Percentiles rank a stretch among this genome's conserved stretches.
Evolutionary conservation across 2,113 vertebrate species (phyloP).

Genomic region (Oreocharis arfaki): DNA sequence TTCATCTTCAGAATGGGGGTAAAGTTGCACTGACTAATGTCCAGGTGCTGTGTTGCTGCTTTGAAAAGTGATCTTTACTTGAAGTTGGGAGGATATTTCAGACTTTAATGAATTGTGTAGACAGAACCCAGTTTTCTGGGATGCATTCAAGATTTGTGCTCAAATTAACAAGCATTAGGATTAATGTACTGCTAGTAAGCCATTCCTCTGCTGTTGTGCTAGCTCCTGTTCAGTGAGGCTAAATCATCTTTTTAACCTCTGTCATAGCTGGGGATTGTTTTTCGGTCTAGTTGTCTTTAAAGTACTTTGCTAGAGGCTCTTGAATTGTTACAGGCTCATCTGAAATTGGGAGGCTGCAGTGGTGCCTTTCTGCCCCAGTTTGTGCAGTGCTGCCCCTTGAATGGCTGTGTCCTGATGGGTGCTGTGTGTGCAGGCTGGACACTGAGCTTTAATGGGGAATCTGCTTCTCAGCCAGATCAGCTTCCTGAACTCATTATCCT

Average conservation of each 20-base stretch:
- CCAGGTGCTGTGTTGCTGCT: not conserved
- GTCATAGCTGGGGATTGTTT: not conserved
- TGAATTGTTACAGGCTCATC: not conserved
- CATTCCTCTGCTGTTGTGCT: not conserved
- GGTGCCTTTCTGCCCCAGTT: not conserved
- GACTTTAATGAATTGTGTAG: not conserved
- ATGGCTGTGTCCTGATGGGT: not conserved
- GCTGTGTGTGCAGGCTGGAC: not conserved
- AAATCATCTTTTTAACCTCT: not conserved
- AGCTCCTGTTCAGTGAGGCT: not conserved
- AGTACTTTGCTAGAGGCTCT: not conserved
- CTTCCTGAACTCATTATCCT: not conserved
- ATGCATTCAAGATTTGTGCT: not conserved
- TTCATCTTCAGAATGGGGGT: not conserved
- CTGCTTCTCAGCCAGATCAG: not conserved
- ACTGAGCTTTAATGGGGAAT: not conserved
- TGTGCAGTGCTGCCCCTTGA: not conserved
- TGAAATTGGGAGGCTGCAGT: not conserved
- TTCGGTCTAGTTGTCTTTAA: not conserved
- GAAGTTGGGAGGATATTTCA: not conserved
- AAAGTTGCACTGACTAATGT: not conserved
- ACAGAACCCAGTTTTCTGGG: not conserved
- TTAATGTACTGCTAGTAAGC: not conserved
- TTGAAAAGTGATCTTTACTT: not conserved
- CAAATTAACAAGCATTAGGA: not conserved